Base-by-base conservation (phyloP, 1,140 invertebrate species). In the Pygmarrhopalites habei region DNA sequence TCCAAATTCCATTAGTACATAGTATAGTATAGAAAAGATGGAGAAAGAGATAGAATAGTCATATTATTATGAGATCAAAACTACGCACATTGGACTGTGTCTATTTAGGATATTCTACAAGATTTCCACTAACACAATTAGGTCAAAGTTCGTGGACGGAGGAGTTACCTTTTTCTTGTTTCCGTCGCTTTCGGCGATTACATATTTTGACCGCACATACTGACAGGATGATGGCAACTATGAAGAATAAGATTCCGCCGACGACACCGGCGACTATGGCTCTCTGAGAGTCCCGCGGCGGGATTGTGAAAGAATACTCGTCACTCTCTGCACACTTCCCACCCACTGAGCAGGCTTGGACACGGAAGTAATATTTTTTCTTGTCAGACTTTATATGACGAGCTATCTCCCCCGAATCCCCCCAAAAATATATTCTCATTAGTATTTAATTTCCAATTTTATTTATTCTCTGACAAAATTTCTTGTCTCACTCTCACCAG, bases 81-180 rank as follows among this genome's bases (percentile, higher is more conserved):
- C n/a, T n/a, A n/a, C n/a, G n/a, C n/a, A n/a, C n/a, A n/a, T n/a
- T n/a, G n/a, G n/a, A n/a, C n/a, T n/a, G n/a, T n/a, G n/a, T n/a
- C n/a, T n/a, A n/a, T n/a, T n/a, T n/a, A n/a, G n/a, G n/a, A n/a
- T n/a, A n/a, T n/a, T n/a, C n/a, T n/a, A n/a, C n/a, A n/a, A n/a
- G n/a, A n/a, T n/a, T n/a, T n/a, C n/a, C n/a, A n/a, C n/a, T n/a
- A n/a, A n/a, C n/a, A n/a, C n/a, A n/a, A n/a, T n/a, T n/a, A n/a
- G n/a, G n/a, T n/a, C n/a, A n/a, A n/a, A n/a, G n/a, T n/a, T n/a
- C n/a, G n/a, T n/a, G n/a, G n/a, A n/a, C n/a, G n/a, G n/a, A n/a
- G n/a, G n/a, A n/a, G n/a, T 80, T 83, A 94, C 92, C 91, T 90
- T 94, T 95, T 81, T 95, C 91, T 79, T 94, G 90, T 86, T 93